Conservation (phyloP, 2,888 invertebrate species). For the Antheraea assamensis region DNA sequence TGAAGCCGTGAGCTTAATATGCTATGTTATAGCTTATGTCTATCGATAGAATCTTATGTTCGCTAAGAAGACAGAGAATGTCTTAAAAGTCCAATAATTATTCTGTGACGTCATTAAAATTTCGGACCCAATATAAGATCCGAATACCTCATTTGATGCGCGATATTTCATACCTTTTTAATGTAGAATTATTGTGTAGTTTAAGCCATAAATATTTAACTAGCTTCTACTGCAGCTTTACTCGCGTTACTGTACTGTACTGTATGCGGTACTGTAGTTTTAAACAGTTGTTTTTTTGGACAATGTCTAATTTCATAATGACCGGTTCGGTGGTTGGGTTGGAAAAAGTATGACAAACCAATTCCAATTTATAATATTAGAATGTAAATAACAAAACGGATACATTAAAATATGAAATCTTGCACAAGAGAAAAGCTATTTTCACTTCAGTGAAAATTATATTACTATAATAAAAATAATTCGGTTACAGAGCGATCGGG, state of each 20-base stretch:
- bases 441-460: slow-evolving; percentile 71
- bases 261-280: too few relatives aligned
- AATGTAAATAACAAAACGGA: background rate
- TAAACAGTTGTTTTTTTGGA: too few relatives aligned
- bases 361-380: too few relatives aligned
- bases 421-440: slow-evolving; percentile 39
- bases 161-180: background rate
- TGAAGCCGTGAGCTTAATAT: background rate
- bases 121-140: background rate
- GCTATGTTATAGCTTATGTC: background rate
- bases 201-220: background rate
- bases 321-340: too few relatives aligned
- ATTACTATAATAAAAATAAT: slow-evolving; percentile 77
- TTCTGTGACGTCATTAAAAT: background rate
- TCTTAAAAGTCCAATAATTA: background rate
- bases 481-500: slow-evolving; percentile 53
- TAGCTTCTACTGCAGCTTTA: too few relatives aligned
- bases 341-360: too few relatives aligned
- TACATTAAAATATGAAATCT: background rate
- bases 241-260: too few relatives aligned
- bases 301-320: too few relatives aligned
- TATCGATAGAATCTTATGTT: background rate
- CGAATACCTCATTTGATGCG: background rate
- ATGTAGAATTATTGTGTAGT: background rate
- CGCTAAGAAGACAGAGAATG: background rate